A percentile compares a stretch with the other conserved stretches of the same genome.
These are phyloP conservation scores for Gambelia wislizenii DNA, from an alignment of 2,797 vertebrate genomes.

Conservation along the genomic window DNA sequence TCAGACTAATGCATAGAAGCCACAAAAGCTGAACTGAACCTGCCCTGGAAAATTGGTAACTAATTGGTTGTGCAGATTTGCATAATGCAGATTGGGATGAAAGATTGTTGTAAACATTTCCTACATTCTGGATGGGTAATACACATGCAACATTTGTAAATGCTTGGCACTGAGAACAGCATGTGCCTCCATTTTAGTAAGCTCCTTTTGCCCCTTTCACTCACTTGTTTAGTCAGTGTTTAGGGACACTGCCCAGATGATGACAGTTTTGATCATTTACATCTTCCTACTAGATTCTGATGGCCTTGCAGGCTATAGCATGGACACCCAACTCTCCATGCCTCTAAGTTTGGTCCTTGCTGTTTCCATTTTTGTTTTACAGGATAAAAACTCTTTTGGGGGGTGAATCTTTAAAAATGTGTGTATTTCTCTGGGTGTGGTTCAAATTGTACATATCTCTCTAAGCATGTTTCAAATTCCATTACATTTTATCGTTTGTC, in stretches of 20 bases:
- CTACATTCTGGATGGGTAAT: not conserved
- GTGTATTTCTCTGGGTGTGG: not conserved
- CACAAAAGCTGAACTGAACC: not conserved
- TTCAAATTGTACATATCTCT: not conserved
- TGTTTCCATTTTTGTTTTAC: too few relatives aligned
- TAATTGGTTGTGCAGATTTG: conserved; percentile 16
- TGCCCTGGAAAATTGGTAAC: not conserved
- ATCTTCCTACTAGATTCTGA: not conserved
- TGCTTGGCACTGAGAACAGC: not conserved
- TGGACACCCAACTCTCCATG: too few relatives aligned
- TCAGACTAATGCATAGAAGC: not conserved
- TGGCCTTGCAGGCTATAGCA: not conserved
- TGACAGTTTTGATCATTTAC: not conserved
- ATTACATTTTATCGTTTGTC: too few relatives aligned
- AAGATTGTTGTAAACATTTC: not conserved
- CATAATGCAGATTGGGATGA: not conserved
- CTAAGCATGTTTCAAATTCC: too few relatives aligned
- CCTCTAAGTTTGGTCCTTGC: too few relatives aligned
- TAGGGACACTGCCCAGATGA: not conserved
- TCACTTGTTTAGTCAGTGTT: not conserved
- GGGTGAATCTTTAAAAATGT: too few relatives aligned
- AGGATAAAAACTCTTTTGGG: too few relatives aligned
- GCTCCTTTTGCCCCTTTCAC: not conserved
- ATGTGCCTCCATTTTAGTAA: not conserved
- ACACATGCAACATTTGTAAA: not conserved